Evolutionary conservation across 2,888 invertebrate genomes (phyloP).

Genomic region (Scrobipalpa atriplicella): DNA sequence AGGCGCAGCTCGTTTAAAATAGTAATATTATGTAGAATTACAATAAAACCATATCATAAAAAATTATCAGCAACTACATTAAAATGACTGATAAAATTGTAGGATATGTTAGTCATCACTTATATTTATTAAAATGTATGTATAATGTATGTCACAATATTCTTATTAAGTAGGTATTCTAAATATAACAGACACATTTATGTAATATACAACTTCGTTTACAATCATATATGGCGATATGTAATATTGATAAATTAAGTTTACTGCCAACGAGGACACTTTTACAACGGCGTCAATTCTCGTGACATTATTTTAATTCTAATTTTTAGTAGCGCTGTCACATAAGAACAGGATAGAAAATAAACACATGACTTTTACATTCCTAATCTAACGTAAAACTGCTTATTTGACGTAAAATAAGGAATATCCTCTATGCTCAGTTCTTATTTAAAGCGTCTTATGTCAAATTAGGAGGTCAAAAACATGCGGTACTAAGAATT

Average conservation of each 20-base stretch:
- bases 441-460: no score
- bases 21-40: slow-evolving; percentile 40
- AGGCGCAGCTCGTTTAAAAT: slow-evolving; percentile 39
- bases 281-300: no score
- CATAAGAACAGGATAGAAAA: no score
- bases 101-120: slow-evolving; percentile 28
- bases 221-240: slow-evolving; percentile 24
- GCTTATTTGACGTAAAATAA: no score
- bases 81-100: not conserved
- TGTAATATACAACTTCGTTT: slow-evolving; percentile 17
- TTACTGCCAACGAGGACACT: slow-evolving; percentile 46
- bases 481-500: no score
- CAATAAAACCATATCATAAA: slow-evolving; percentile 29
- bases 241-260: slow-evolving; percentile 36
- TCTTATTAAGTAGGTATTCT: slow-evolving; percentile 38
- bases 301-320: no score
- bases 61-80: slow-evolving; percentile 35
- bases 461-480: no score
- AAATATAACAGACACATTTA: slow-evolving; percentile 43
- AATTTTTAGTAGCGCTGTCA: no score
- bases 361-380: no score
- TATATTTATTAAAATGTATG: slow-evolving; percentile 26
- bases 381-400: no score
- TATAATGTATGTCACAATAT: slow-evolving; percentile 27
- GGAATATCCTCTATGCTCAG: no score